Base-by-base conservation (phyloP, 1,140 invertebrate species). In the Chlorops oryzae region DNA sequence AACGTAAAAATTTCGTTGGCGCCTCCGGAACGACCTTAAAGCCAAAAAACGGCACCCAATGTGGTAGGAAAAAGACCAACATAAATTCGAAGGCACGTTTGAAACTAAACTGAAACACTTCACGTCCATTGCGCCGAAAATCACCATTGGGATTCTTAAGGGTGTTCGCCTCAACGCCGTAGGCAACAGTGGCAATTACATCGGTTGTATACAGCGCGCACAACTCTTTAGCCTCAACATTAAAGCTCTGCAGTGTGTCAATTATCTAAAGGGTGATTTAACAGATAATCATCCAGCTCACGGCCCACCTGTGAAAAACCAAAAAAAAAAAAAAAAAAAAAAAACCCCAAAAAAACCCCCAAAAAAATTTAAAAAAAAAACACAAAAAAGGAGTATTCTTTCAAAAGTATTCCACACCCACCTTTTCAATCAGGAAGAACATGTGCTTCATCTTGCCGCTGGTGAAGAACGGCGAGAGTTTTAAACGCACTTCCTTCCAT, bases 171-270 rank as follows among this genome's bases (percentile, higher is more conserved):
- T 79, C 70, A 46, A 81, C 73, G n/a, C 80, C 81, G 50, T 77
- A 82, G n/a, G 77, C 80, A 41, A 76, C 76, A 2, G 74, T 78
- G 12, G 78, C 77, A 51, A 83, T 82, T 5, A 80, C 78, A 62
- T 82, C 80, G 15, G 79, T 80, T 12, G 77, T 77, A 48, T 74
- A 81, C 41, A 76, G 75, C 1, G 74, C 66, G 34, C 73, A 73
- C 39, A 80, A 50, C 40, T 79, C 77, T 61, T 77, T 77, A 38
- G 72, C 59, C 44, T 74, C 71, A 20, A 70, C 2, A 10, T 59
- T 51, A 25, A 67, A 70, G 20, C 55, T 58, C 9, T 62, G 56
- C n/a, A 51, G 45, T 1, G 54, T 40, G 9, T 64, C 54, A 5
- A n/a, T 64, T 59, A 12, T 62, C 54, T n/a, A 65, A 50, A 6